Evolutionary conservation across 2,113 vertebrate genomes (phyloP), one percentile per base, ranked within the genome.

Genomic region (Tympanuchus pallidicinctus): DNA sequence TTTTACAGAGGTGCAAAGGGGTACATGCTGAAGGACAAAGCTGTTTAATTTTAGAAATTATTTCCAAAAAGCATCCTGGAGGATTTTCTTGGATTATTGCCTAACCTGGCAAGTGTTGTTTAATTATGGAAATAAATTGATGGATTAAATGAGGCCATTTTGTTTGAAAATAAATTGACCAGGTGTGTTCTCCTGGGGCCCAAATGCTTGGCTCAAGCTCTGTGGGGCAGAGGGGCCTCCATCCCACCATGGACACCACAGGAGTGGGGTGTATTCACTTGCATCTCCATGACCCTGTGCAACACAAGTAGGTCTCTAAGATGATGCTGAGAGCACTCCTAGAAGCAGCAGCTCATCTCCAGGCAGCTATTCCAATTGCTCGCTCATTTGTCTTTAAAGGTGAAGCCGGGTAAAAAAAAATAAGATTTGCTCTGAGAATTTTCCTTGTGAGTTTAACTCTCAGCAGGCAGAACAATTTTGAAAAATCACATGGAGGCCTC

Each of bases 281-380:
- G 8, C 27, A 40, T 13, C 57, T 60, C 40, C 7, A 0, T 45
- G 38, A 70, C 36, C 66, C 66, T 19, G 38, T n/a, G 20, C 42
- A 30, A 40, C 0, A 1, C 50, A 61, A 71, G 45, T 19, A 40
- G 50, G 6, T 32, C 32, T 45, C 3, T 1, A 8, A 30, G 9
- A 32, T 20, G 30, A 27, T 0, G 1, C 3, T 27, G 5, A 61
- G 22, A 65, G 27, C 16, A 9, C 42, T 43, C 43, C 40, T 69
- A 54, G 42, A 27, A 36, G 10, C 30, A 72, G n/a, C n/a, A 54
- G 36, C 63, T 84, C 25, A 4, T 7, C 18, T 24, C n/a, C 66
- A 19, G 40, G 36, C 40, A 70, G 25, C 28, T 56, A 15, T 32
- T 69, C n/a, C 52, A 40, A 19, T 36, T 36, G 17, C n/a, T 8